Conservation (phyloP, 2,797 vertebrate species). For the Mastacembelus armatus region DNA sequence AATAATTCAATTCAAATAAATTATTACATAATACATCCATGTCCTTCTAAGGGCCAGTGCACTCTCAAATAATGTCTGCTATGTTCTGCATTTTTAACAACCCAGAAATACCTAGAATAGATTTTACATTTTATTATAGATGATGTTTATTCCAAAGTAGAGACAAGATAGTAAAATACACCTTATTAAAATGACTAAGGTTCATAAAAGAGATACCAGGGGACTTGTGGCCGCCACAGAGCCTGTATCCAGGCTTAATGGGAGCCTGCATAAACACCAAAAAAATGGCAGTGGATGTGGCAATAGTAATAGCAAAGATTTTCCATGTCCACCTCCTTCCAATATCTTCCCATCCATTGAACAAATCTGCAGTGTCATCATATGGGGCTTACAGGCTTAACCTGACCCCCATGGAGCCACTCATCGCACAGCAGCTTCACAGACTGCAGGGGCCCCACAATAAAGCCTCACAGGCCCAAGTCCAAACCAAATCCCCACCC, state of each 20-base stretch:
- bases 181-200: conserved; percentile 73
- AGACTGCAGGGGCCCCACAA: conserved; percentile 42
- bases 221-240: conserved; percentile 63
- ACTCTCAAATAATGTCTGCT: conserved; percentile 51
- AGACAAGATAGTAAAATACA: conserved; percentile 70
- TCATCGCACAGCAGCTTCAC: conserved; percentile 48
- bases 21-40: conserved; percentile 73
- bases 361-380: conserved; percentile 50
- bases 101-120: conserved; percentile 33
- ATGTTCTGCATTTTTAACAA: conserved; percentile 48
- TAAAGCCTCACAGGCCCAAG: conserved; percentile 25
- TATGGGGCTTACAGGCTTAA: conserved; percentile 71
- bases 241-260: conserved; percentile 52
- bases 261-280: conserved; percentile 47
- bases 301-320: conserved; percentile 29
- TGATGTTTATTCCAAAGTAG: conserved; percentile 68
- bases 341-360: conserved; percentile 14
- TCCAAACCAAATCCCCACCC: conserved; percentile 51
- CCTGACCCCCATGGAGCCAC: conserved; percentile 57
- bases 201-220: conserved; percentile 66
- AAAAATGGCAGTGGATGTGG: conserved; percentile 17
- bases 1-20: conserved; percentile 82
- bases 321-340: conserved; percentile 36
- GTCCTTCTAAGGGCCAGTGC: conserved; percentile 51
- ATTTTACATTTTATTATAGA: conserved; percentile 58